These are phyloP conservation scores for Tachycineta bicolor DNA, from an alignment of 2,113 vertebrate species.

Conservation along the genomic window DNA sequence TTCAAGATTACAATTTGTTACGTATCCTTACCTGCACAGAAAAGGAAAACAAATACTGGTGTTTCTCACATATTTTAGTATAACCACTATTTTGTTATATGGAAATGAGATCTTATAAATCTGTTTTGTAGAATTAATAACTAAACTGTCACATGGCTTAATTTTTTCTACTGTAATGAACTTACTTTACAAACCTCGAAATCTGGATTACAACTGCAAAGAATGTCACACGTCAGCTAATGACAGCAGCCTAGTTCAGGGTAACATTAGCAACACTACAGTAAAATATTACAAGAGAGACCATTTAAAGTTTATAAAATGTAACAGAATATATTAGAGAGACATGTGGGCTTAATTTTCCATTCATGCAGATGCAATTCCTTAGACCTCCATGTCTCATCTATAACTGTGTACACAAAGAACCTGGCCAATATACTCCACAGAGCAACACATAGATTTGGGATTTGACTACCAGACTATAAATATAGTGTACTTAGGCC, in stretches of 20 bases:
- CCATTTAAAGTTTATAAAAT: slow-evolving; percentile 42
- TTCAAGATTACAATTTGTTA: neutral
- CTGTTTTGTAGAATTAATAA: neutral
- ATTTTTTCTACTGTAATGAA: neutral
- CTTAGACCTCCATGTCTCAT: neutral
- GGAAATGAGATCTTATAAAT: neutral
- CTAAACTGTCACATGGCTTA: neutral
- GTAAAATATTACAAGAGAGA: slow-evolving; percentile 24
- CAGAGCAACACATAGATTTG: neutral
- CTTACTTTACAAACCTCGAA: neutral
- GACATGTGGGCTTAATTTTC: slow-evolving; percentile 42
- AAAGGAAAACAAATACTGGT: neutral
- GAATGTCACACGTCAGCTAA: slow-evolving; percentile 36
- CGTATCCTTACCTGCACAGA: neutral
- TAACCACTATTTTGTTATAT: neutral
- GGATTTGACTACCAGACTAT: neutral
- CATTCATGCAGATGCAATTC: neutral
- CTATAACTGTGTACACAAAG: neutral
- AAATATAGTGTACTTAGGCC: neutral
- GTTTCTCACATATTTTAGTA: neutral
- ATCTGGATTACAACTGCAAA: slow-evolving; percentile 18
- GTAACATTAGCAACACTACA: slow-evolving; percentile 22
- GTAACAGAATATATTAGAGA: slow-evolving; percentile 46
- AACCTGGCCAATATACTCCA: neutral
- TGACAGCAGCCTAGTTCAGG: slow-evolving; percentile 5